These are phyloP conservation scores for Sterna hirundo DNA, from an alignment of 2,113 vertebrate genomes.

Conservation along the genomic window DNA sequence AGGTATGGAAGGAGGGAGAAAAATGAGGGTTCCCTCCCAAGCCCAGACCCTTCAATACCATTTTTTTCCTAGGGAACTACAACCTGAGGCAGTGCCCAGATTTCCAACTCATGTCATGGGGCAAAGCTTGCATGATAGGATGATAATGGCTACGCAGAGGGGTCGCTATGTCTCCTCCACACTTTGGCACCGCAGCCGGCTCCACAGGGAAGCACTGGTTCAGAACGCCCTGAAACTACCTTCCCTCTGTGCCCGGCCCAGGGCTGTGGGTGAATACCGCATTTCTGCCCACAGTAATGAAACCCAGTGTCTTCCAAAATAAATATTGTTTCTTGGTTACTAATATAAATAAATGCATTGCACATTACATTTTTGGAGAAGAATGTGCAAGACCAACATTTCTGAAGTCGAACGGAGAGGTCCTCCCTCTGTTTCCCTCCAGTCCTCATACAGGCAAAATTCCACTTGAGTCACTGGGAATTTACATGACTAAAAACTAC, in stretches of 20 bases:
- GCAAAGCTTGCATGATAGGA: not conserved
- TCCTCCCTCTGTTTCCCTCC: not conserved
- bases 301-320: constrained; percentile 22
- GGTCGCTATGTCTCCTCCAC: not conserved
- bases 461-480: not conserved
- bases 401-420: constrained; percentile 8
- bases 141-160: not conserved
- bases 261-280: not conserved
- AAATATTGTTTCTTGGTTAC: constrained; percentile 64
- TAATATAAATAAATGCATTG: constrained; percentile 52
- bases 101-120: not conserved
- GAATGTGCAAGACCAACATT: constrained; percentile 58
- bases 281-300: constrained; percentile 26
- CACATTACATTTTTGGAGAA: constrained; percentile 42
- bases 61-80: not conserved
- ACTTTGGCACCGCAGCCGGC: accelerated
- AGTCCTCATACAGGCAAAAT: not conserved
- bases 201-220: not conserved
- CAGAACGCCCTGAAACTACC: not conserved
- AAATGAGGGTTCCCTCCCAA: not conserved
- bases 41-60: not conserved
- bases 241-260: not conserved
- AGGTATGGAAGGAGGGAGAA: not conserved
- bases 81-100: not conserved
- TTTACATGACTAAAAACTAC: not conserved